phyloP scores from a whole-genome alignment of 2,113 vertebrate species.

The Dolichotis patagonum region DNA sequence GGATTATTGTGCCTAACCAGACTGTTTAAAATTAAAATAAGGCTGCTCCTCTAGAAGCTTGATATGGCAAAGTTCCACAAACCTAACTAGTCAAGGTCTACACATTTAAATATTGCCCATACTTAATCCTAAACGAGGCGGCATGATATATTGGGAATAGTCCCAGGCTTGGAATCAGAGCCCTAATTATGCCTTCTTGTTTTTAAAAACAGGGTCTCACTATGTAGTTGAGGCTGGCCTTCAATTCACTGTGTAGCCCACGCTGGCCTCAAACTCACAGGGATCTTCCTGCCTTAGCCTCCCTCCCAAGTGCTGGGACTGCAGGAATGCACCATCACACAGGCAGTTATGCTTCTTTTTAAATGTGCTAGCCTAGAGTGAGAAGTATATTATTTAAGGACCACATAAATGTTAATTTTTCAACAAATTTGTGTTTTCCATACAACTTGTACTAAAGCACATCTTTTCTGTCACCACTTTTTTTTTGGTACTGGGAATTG shows the following conservation, averaged over 20 bases:
- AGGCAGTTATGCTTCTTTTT: not conserved
- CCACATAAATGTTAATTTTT: conserved; percentile 23
- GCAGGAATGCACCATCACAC: not conserved
- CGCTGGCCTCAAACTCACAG: not conserved
- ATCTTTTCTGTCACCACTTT: not conserved
- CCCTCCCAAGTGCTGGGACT: not conserved
- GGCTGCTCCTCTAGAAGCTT: not conserved
- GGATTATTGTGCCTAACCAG: not conserved
- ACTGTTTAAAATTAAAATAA: not conserved
- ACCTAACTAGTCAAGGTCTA: not conserved
- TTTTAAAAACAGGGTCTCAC: not conserved
- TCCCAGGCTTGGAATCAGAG: not conserved
- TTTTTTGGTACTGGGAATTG: not conserved
- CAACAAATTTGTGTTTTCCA: conserved; percentile 1
- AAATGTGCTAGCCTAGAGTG: not conserved
- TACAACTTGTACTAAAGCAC: not conserved
- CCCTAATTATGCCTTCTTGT: not conserved
- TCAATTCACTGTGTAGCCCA: not conserved
- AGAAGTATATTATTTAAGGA: not conserved
- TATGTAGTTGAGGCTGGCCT: not conserved
- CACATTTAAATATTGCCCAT: not conserved
- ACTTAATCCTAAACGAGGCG: not conserved
- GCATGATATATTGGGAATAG: not conserved
- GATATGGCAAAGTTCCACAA: not conserved
- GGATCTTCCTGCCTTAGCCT: not conserved